These are phyloP conservation scores for Brachypterus glaber DNA, from an alignment of 2,888 invertebrate species.

Conservation along the genomic window DNA sequence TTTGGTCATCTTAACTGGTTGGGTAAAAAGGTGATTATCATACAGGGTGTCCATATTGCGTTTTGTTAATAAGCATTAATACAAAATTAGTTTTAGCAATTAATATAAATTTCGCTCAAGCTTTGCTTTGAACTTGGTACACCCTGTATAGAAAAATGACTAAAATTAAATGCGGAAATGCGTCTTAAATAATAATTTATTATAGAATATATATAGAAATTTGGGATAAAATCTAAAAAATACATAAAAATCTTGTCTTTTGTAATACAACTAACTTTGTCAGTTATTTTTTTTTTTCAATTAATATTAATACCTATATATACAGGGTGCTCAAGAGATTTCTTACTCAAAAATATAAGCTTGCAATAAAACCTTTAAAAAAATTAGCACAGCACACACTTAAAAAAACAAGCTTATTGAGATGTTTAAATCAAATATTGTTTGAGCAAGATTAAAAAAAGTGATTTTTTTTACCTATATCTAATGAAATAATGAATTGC, in stretches of 20 bases:
- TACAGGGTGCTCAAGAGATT: conserved; percentile 3
- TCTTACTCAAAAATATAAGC: neutral
- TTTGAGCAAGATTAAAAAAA: too few relatives aligned
- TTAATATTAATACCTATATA: neutral
- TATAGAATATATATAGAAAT: conserved; percentile 2
- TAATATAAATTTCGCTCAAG: too few relatives aligned
- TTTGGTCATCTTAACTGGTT: too few relatives aligned
- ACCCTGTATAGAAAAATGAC: neutral
- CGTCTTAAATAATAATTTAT: conserved; percentile 1
- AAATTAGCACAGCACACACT: conserved; percentile 4
- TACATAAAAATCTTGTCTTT: conserved; percentile 1
- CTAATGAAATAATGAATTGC: too few relatives aligned
- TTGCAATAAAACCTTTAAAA: neutral
- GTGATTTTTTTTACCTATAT: too few relatives aligned
- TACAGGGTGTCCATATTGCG: too few relatives aligned
- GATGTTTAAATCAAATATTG: too few relatives aligned
- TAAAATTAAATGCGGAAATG: neutral
- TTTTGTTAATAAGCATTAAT: too few relatives aligned
- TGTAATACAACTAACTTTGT: conserved; percentile 1
- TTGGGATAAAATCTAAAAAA: neutral
- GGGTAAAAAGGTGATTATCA: too few relatives aligned
- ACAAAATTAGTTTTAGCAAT: too few relatives aligned
- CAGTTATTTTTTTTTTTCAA: neutral
- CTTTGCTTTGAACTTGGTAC: neutral
- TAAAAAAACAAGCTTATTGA: too few relatives aligned